phyloP scores from a whole-genome alignment of 2,888 invertebrate species.

The Clostera curtula region DNA sequence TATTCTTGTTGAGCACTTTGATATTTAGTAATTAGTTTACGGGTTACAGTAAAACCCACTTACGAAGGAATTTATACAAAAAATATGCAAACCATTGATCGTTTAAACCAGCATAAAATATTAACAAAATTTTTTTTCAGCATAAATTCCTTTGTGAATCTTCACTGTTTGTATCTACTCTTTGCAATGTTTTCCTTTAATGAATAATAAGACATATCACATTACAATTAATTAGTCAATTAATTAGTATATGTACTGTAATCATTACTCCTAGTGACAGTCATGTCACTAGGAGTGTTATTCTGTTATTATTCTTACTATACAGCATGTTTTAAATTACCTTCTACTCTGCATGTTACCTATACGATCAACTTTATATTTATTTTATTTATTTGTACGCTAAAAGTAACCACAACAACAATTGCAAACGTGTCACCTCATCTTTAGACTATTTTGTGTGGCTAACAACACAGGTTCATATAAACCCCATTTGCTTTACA shows the following conservation, averaged over 20 bases:
- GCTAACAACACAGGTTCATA: constrained; percentile 29
- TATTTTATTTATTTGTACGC: constrained; percentile 20
- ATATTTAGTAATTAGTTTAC: constrained; percentile 13
- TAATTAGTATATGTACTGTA: too few relatives aligned
- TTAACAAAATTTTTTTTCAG: too few relatives aligned
- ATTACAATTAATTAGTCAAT: constrained; percentile 25
- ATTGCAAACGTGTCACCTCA: constrained; percentile 34
- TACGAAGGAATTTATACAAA: constrained; percentile 25
- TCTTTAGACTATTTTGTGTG: constrained; percentile 66
- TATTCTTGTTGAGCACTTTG: constrained; percentile 18
- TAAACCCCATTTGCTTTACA: constrained; percentile 22
- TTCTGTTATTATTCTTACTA: too few relatives aligned
- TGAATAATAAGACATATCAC: constrained; percentile 41
- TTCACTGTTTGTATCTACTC: constrained; percentile 39
- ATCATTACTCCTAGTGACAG: too few relatives aligned
- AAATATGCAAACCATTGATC: not conserved
- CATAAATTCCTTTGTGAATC: constrained; percentile 27
- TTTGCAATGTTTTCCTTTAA: constrained; percentile 72
- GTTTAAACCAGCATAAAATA: too few relatives aligned
- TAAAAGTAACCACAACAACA: constrained; percentile 38
- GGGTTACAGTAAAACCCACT: constrained; percentile 13
- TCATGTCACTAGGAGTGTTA: too few relatives aligned
- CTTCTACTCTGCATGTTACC: too few relatives aligned
- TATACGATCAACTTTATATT: too few relatives aligned
- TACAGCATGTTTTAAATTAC: too few relatives aligned